phyloP scores from a whole-genome alignment of 2,888 invertebrate species.

The Patella depressa region DNA sequence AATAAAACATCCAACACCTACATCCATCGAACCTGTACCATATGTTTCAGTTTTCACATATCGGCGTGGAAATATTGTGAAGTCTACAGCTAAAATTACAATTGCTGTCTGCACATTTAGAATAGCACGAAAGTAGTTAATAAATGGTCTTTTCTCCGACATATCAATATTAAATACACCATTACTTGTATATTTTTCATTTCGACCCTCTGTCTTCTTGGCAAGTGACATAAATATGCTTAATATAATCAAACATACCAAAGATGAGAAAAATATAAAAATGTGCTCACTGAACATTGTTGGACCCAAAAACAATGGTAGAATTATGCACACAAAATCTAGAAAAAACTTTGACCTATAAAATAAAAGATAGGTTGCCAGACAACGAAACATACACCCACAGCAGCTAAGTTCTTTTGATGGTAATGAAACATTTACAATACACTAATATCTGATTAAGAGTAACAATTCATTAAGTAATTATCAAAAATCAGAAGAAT shows the following conservation, averaged over 20 bases:
- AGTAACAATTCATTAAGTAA: no score
- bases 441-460: no score
- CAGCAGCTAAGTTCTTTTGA: no score
- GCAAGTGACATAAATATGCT: not conserved
- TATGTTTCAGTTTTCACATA: conserved; percentile 89
- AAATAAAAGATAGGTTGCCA: no score
- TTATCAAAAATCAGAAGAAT: no score
- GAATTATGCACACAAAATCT: conserved; percentile 51
- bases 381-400: no score
- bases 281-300: conserved; percentile 43
- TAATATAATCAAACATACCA: not conserved
- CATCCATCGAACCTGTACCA: conserved; percentile 91
- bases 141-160: conserved; percentile 49
- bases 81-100: conserved; percentile 95
- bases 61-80: conserved; percentile 85
- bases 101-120: conserved; percentile 71
- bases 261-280: conserved; percentile 18
- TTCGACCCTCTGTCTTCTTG: not conserved
- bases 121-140: conserved; percentile 61
- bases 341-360: conserved; percentile 16
- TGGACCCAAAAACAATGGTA: conserved; percentile 49
- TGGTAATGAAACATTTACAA: no score
- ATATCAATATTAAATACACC: conserved; percentile 32
- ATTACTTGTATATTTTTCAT: not conserved
- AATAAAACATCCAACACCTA: conserved; percentile 88